Percentiles rank a stretch among this genome's conserved stretches.
These are phyloP conservation scores for Physocephala rufipes DNA, from an alignment of 2,888 invertebrate species.

Conservation along the genomic window DNA sequence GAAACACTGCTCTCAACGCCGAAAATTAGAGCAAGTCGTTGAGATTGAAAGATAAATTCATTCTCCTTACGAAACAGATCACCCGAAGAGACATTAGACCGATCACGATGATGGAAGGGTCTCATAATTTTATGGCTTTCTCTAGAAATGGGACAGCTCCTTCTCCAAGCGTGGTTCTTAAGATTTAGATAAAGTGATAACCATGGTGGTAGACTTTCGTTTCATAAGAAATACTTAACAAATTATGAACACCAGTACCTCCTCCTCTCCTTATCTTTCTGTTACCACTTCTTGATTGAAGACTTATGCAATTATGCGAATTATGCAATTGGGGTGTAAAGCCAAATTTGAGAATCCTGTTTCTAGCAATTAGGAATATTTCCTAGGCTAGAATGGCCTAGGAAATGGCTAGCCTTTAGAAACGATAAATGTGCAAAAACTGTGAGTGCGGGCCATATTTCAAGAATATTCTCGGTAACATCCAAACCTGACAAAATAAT, in stretches of 20 bases:
- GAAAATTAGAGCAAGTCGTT: conserved; percentile 26
- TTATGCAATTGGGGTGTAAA: neutral
- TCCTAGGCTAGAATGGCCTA: too few species aligned
- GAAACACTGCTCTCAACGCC: too few species aligned
- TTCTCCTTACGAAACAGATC: neutral
- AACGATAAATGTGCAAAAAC: neutral
- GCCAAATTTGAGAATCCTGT: neutral
- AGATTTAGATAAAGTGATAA: neutral
- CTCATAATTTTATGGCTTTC: neutral
- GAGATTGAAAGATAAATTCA: neutral
- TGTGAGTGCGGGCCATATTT: neutral
- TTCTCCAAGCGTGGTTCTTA: neutral
- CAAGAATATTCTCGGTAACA: neutral
- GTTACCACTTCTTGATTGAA: conserved; percentile 83
- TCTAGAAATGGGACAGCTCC: neutral
- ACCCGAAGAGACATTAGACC: too few species aligned
- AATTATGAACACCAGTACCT: conserved; percentile 92
- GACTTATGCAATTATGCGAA: neutral
- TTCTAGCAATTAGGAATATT: too few species aligned
- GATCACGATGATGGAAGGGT: too few species aligned
- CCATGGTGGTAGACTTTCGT: neutral
- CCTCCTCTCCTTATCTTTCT: conserved; percentile 93
- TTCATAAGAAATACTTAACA: conserved; percentile 82
- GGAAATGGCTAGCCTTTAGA: too few species aligned
- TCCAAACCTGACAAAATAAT: too few species aligned